Evolutionary conservation across 2,797 vertebrate species (phyloP), one percentile per base, ranked within the genome.

Genomic region (Acrocephalus scirpaceus): DNA sequence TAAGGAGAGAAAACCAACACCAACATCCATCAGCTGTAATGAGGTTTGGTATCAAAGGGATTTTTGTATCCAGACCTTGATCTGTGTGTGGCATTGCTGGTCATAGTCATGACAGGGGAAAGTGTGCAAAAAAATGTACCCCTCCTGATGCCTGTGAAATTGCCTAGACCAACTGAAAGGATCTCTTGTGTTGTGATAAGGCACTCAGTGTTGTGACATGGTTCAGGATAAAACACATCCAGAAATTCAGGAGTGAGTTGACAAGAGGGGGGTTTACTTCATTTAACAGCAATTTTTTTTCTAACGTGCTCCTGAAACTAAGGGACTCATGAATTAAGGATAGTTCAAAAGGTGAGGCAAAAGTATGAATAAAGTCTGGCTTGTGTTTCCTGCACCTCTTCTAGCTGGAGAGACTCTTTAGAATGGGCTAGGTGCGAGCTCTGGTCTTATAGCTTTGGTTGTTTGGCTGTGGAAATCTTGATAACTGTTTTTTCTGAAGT

Each of bases 41-140:
- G 48, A 86, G 53, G 73, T 66, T 91, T 79, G 66, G 34, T 90
- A 53, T 65, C 38, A 44, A 89, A 85, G 54, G 88, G 73, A 76
- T 76, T 94, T 97, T 94, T 96, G 77, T 92, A 71, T 58, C 4
- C 10, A 60, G 74, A 86, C 83, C 81, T 95, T 97, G 90, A 95
- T 92, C 90, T 95, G 11, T 65, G 90, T 60, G 58, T 96, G 72
- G 75, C 53, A 53, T 58, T 76, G 93, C 75, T 90, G 91, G 74
- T 96, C 85, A 92, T 51, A 90, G 85, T 79, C 48, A 48, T 25
- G 17, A 80, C 32, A 87, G 80, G 70, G 61, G 66, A 96, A 97
- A 95, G 40, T 30, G 54, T 64, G 81, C 32, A 87, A 88, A 94
- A 90, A 86, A 90, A 79, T 2, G 3, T 57, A 76, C 47, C 72